Base-by-base conservation (phyloP, 1,140 invertebrate species). In the Akabosia matsudoensis region DNA sequence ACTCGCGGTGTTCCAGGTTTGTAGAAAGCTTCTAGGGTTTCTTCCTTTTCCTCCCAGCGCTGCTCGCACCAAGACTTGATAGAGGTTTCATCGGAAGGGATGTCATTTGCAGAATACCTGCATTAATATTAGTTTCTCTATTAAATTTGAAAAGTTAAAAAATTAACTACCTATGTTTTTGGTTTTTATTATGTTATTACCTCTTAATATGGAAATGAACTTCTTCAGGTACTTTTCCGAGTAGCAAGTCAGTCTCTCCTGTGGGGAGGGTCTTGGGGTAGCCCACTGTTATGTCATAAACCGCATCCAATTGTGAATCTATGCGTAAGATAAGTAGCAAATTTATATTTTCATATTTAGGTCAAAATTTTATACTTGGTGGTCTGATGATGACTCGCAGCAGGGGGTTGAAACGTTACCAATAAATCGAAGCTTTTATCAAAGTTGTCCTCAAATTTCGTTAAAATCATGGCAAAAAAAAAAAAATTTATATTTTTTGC, bases 201-300 rank as follows among this genome's bases (percentile, higher is more conserved):
- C 90, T 87, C 83, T 90, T 91, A 71, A 94, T 89, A 84, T 90
- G 87, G 82, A 93, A 91, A 82, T 92, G 90, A 18, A 94, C 90
- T 80, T 91, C 87, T 80, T 88, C 87, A 0, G 93, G 92, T 78
- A 92, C 88, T 61, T 85, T 86, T 52, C 92, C 92, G 33, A 84
- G 84, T 0, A 90, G 78, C 52, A 93, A 83, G 79, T 92, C 89
- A 73, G 88, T 81, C 83, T 93, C 92, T 45, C 87, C 90, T 82
- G 91, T 90, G 0, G 91, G 90, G 22, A 92, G 86, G 13, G 83
- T 85, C 61, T 90, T 89, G 2, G 90, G 89, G 84, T 94, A 95
- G 0, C 88, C 91, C 4, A 95, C 87, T 0, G 92, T 93, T 72
- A 93, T 84, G 84, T 94, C 92, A 82, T 95, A 95, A 28, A 95